Conservation (phyloP, 2,888 invertebrate genomes). For the Iselma pallidipennis region DNA sequence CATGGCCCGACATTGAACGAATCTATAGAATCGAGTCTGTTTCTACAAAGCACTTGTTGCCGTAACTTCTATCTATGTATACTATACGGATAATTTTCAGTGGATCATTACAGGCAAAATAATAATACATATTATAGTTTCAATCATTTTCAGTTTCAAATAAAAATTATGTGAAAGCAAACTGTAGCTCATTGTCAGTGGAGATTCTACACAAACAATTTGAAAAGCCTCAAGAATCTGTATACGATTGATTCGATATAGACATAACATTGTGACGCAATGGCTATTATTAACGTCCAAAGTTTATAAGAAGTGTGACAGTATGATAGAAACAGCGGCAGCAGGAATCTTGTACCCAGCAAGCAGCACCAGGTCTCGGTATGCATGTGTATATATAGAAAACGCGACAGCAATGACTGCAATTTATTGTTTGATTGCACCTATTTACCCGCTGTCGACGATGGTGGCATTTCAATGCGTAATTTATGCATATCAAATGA, state of each 20-base stretch:
- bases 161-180: not conserved
- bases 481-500: not conserved
- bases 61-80: constrained; percentile 6
- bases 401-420: not conserved
- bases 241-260: constrained; percentile 38
- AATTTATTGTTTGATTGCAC: constrained; percentile 13
- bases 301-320: not conserved
- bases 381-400: constrained; percentile 35
- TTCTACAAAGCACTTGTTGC: constrained; percentile 37
- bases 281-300: constrained; percentile 40
- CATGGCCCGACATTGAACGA: constrained; percentile 33
- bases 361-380: constrained; percentile 25
- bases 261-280: constrained; percentile 50
- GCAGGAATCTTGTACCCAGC: constrained; percentile 2
- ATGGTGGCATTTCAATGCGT: not conserved
- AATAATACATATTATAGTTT: too few species aligned
- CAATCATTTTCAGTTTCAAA: too few species aligned
- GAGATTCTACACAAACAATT: constrained; percentile 2
- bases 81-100: too few species aligned
- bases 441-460: constrained; percentile 11
- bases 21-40: constrained; percentile 26
- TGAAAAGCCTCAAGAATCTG: constrained; percentile 30
- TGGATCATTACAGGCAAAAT: too few species aligned
- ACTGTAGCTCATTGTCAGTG: not conserved
- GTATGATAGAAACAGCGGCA: constrained; percentile 15